Base-by-base conservation (phyloP, 2,113 vertebrate species). In the Anarhynchus alexandrinus region DNA sequence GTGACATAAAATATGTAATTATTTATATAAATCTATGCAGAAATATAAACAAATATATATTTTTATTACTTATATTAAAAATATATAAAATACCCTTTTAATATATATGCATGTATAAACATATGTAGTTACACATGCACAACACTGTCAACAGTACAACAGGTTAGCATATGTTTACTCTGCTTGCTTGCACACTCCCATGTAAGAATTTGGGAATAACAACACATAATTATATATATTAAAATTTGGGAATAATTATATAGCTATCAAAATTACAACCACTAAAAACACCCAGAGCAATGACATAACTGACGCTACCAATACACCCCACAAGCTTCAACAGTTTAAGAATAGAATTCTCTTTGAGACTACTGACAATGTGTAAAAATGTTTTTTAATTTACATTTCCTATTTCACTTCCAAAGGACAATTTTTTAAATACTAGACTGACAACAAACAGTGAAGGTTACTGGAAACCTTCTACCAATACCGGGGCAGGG, bases 231-330 rank as follows among this genome's bases (percentile, higher is more conserved):
- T 23, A 34, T 19, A 67, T 16, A n/a, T 27, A 42, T 19, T 40
- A 43, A 55, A 27, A 45, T 61, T 38, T 30, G 20, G 47, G 14
- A 45, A 67, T 36, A 21, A 62, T 36, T 57, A 38, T 36, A 57
- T 11, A 69, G 14, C 22, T 52, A 66, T 29, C 29, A 73, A 77
- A 77, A 65, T 23, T 72, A 47, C 29, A 59, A 18, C 34, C 13
- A 38, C 43, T 47, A 23, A 65, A 83, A 88, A 15, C 13, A 64
- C 5, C 20, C 29, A 27, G 25, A 66, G 18, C 6, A 49, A 49
- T 15, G 30, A 73, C 3, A 0, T 79, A 84, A 29, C 10, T 36
- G 36, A 42, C 0, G 1, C 11, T 62, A 54, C 11, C 15, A 66
- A 61, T 6, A 47, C 8, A 61, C 10, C 10, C 14, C 10, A 59